Percentiles rank a stretch among this genome's conserved stretches.
phyloP scores from a whole-genome alignment of 2,113 vertebrate genomes.

The Strigops habroptila region DNA sequence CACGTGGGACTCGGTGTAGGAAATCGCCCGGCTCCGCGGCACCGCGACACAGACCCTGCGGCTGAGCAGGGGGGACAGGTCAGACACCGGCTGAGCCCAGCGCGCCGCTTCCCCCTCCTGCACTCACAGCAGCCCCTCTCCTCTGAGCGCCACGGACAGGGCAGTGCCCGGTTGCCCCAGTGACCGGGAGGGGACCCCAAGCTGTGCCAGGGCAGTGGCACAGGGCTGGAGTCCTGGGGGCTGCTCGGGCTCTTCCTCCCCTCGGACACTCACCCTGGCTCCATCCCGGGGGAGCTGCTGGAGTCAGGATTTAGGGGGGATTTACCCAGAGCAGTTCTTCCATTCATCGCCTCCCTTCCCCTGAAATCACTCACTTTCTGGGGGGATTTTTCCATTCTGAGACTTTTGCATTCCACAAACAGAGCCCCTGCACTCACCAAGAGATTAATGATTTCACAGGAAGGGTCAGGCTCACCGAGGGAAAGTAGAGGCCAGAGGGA shows the following conservation, averaged over 20 bases:
- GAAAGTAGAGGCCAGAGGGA: background rate
- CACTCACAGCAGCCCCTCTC: background rate
- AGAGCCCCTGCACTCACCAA: background rate
- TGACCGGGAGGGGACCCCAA: background rate
- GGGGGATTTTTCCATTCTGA: background rate
- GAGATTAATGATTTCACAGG: background rate
- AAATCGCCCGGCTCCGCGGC: background rate
- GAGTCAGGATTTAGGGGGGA: background rate
- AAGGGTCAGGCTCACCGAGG: background rate
- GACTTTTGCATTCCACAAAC: background rate
- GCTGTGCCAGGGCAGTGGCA: background rate
- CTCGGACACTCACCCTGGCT: background rate
- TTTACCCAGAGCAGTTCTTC: background rate
- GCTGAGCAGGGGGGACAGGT: constrained; percentile 51
- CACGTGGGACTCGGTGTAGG: constrained; percentile 77
- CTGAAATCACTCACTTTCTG: background rate
- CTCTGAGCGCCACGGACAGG: background rate
- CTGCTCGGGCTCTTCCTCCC: background rate
- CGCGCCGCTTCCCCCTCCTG: background rate
- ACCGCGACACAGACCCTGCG: constrained; percentile 78
- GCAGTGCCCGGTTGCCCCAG: background rate
- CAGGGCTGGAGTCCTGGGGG: accelerated
- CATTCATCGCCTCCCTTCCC: background rate
- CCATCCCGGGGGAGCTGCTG: accelerated
- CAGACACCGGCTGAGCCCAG: background rate